Conservation (phyloP, 2,888 invertebrate species). For the Megastigmus dorsalis region DNA sequence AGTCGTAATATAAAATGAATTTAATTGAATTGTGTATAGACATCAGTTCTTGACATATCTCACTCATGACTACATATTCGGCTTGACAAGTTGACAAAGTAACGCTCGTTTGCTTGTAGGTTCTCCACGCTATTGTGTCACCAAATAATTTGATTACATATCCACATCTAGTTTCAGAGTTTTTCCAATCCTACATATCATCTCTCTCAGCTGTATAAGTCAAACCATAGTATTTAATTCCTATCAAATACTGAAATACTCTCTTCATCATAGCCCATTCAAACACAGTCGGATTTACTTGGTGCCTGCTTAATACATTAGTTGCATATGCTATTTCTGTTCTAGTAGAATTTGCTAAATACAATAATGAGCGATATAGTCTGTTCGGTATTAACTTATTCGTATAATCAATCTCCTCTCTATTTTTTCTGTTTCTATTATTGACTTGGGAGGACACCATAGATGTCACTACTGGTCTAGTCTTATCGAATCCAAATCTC, state of each 20-base stretch:
- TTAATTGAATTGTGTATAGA: not conserved
- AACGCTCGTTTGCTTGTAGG: not conserved
- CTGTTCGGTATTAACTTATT: too few relatives aligned
- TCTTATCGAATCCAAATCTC: not conserved
- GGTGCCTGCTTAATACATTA: constrained; percentile 44
- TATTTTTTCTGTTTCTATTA: not conserved
- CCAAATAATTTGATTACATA: not conserved
- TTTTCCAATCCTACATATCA: not conserved
- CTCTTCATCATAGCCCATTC: constrained; percentile 48
- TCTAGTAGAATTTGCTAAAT: constrained; percentile 49
- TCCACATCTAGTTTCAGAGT: not conserved
- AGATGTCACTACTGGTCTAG: not conserved
- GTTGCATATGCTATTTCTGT: constrained; percentile 47
- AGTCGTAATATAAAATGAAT: not conserved
- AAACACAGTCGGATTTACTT: constrained; percentile 38
- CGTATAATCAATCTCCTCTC: not conserved
- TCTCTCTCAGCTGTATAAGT: not conserved
- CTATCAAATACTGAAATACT: constrained; percentile 45
- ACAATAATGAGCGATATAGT: too few relatives aligned
- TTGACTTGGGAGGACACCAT: not conserved
- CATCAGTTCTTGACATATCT: not conserved
- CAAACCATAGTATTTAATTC: constrained; percentile 5
- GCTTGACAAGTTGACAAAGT: not conserved
- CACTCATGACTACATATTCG: not conserved
- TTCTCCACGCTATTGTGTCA: not conserved